These are phyloP conservation scores for Valencia hispanica DNA, from an alignment of 2,797 vertebrate genomes.

Conservation along the genomic window DNA sequence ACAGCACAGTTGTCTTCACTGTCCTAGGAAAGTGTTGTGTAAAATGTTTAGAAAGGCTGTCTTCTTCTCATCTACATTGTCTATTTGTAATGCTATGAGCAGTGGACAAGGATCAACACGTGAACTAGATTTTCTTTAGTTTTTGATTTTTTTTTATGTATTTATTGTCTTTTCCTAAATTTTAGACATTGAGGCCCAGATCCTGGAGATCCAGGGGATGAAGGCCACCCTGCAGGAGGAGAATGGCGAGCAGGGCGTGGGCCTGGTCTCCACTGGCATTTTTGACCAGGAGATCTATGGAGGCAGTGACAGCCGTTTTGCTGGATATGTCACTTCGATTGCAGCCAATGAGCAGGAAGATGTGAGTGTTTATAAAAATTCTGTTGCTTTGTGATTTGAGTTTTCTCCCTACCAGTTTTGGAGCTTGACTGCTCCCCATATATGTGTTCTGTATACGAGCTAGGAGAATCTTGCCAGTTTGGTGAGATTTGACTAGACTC, in stretches of 20 bases:
- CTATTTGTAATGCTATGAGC: too few relatives aligned
- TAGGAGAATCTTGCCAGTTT: slow-evolving; percentile 50
- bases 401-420: not conserved
- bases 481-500: slow-evolving; percentile 62
- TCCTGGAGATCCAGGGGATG: slow-evolving; percentile 98
- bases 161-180: not conserved
- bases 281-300: slow-evolving; percentile 99
- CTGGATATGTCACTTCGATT: slow-evolving; percentile 97
- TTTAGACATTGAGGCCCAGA: slow-evolving; percentile 92
- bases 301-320: slow-evolving; percentile 96
- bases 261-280: slow-evolving; percentile 96
- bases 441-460: slow-evolving; percentile 45
- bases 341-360: slow-evolving; percentile 98
- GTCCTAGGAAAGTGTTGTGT: too few relatives aligned
- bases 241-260: slow-evolving; percentile 89
- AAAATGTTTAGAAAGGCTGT: too few relatives aligned
- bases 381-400: not conserved
- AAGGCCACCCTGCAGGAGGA: slow-evolving; percentile 90
- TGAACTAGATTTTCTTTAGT: not conserved
- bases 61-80: too few relatives aligned
- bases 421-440: slow-evolving; percentile 45
- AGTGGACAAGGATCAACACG: not conserved
- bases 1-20: too few relatives aligned
- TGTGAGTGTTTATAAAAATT: slow-evolving; percentile 78
- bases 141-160: too few relatives aligned